Evolutionary conservation across 2,888 invertebrate genomes (phyloP).

Genomic region (Andrena flavipes): DNA sequence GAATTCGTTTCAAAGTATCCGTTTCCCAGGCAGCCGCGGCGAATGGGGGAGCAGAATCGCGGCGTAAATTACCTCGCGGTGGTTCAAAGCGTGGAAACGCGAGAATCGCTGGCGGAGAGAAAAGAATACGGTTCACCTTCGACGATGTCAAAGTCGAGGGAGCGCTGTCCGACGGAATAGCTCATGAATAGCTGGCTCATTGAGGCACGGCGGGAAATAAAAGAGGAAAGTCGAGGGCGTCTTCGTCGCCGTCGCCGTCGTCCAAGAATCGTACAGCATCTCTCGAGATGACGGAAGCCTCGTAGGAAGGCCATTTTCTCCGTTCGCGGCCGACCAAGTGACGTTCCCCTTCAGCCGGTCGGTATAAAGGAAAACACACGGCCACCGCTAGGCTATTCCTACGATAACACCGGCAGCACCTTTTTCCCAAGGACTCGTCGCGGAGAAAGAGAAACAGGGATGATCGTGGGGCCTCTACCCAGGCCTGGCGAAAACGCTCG

Average conservation of each 20-base stretch:
- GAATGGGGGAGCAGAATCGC: conserved; percentile 19
- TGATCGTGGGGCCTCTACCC: neutral
- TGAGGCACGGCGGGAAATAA: conserved; percentile 44
- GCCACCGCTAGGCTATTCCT: conserved; percentile 55
- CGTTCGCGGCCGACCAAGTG: conserved; percentile 58
- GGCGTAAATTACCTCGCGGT: conserved; percentile 33
- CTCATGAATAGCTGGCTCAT: conserved; percentile 58
- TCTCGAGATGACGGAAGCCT: conserved; percentile 35
- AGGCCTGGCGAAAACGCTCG: conserved; percentile 46
- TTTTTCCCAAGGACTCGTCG: conserved; percentile 42
- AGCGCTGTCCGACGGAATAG: conserved; percentile 8
- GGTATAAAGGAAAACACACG: conserved; percentile 74
- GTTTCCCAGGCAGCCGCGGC: conserved; percentile 2
- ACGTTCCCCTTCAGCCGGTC: conserved; percentile 58
- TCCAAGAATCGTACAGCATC: conserved; percentile 47
- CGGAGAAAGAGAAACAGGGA: conserved; percentile 1
- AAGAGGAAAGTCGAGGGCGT: conserved; percentile 18
- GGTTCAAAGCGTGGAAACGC: conserved; percentile 36
- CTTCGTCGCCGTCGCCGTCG: conserved; percentile 1
- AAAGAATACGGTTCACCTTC: conserved; percentile 48
- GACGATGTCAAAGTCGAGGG: conserved; percentile 40
- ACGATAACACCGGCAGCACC: conserved; percentile 70
- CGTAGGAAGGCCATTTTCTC: conserved; percentile 61
- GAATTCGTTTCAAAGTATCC: conserved; percentile 38
- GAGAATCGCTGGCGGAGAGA: neutral